Conservation (phyloP, 2,797 vertebrate genomes). For the Notolepis coatsorum region DNA sequence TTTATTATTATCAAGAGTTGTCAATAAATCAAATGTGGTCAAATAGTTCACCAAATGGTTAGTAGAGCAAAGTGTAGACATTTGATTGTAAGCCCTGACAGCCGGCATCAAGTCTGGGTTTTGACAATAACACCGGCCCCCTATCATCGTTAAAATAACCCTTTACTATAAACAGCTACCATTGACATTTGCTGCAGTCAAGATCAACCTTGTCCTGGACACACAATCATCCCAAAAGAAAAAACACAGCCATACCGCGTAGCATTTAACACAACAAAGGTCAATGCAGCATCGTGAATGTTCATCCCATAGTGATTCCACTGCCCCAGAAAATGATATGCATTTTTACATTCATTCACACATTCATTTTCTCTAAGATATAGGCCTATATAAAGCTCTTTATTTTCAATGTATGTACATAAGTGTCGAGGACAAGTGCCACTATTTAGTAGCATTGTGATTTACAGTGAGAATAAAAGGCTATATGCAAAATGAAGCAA, state of each 20-base stretch:
- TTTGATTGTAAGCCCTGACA: neutral
- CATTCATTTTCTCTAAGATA: too few relatives aligned
- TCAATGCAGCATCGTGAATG: neutral
- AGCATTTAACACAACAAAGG: neutral
- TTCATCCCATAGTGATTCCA: neutral
- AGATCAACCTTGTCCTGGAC: too few relatives aligned
- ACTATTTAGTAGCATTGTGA: slow-evolving; percentile 31
- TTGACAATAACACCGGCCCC: too few relatives aligned
- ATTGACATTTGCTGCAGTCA: neutral
- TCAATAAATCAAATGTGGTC: neutral
- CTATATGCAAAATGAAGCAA: slow-evolving; percentile 1
- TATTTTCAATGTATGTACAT: slow-evolving; percentile 51
- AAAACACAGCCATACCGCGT: neutral
- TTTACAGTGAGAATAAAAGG: slow-evolving; percentile 34
- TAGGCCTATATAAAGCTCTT: slow-evolving; percentile 37
- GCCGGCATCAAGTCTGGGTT: too few relatives aligned
- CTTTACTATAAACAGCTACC: neutral
- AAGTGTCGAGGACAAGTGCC: slow-evolving; percentile 26
- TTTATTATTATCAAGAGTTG: neutral
- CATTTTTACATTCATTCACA: too few relatives aligned
- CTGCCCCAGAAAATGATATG: neutral
- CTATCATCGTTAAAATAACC: too few relatives aligned
- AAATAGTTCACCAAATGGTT: neutral
- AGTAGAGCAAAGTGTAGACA: neutral
- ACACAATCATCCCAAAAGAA: neutral